Conservation (phyloP, 2,888 invertebrate genomes). For the Melanotus villosus region DNA sequence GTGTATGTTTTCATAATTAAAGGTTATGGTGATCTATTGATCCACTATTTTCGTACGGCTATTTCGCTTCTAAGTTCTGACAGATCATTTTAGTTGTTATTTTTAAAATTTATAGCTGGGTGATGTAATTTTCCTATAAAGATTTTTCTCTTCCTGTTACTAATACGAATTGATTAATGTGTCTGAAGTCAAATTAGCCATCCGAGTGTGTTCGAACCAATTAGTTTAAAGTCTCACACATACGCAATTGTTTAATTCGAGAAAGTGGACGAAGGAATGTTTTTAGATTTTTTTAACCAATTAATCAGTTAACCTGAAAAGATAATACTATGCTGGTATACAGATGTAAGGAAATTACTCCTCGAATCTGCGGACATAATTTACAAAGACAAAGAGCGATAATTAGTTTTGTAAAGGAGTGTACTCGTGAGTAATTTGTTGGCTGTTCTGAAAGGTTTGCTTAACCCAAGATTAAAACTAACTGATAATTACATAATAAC, state of each 20-base stretch:
- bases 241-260: neutral
- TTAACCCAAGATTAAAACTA: slow-evolving; percentile 71
- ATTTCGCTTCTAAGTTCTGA: too few species aligned
- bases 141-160: too few species aligned
- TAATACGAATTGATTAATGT: slow-evolving; percentile 3
- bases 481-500: slow-evolving; percentile 72
- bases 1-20: too few species aligned
- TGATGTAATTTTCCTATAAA: too few species aligned
- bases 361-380: slow-evolving; percentile 45
- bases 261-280: too few species aligned
- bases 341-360: slow-evolving; percentile 37
- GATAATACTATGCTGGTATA: slow-evolving; percentile 25
- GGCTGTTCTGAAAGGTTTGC: slow-evolving; percentile 70
- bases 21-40: too few species aligned
- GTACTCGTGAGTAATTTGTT: slow-evolving; percentile 68
- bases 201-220: neutral
- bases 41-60: too few species aligned
- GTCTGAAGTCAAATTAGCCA: neutral
- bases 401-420: slow-evolving; percentile 57
- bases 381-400: slow-evolving; percentile 53
- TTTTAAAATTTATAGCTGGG: too few species aligned
- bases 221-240: neutral
- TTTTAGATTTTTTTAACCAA: slow-evolving; percentile 11
- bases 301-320: slow-evolving; percentile 24
- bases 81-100: too few species aligned